Conservation (phyloP, 2,888 invertebrate species). For the Tipula unca region DNA sequence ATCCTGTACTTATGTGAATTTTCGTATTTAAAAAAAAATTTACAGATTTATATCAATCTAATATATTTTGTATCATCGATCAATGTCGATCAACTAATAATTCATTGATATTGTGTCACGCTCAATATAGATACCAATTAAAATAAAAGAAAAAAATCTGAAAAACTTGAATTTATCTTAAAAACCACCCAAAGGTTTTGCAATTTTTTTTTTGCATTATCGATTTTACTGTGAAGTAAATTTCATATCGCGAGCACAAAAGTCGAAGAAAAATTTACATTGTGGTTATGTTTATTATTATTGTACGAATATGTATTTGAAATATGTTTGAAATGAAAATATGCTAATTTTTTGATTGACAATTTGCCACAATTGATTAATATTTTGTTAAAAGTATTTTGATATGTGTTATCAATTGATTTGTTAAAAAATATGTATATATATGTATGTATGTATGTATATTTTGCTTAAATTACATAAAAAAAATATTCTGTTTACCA, state of each 20-base stretch:
- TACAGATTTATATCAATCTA: conserved; percentile 17
- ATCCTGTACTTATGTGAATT: conserved; percentile 2
- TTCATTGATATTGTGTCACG: conserved; percentile 19
- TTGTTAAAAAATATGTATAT: background rate
- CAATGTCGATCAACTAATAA: conserved; percentile 20
- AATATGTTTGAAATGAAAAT: background rate
- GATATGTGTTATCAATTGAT: background rate
- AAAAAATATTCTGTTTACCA: background rate
- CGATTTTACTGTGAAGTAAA: background rate
- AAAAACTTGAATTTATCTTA: background rate
- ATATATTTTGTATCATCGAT: conserved; percentile 14
- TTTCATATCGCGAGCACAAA: background rate
- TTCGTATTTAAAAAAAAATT: background rate
- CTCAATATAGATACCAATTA: conserved; percentile 16
- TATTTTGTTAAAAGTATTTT: background rate
- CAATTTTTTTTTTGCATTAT: background rate
- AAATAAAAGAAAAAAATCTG: background rate
- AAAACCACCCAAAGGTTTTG: conserved; percentile 17
- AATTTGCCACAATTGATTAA: background rate
- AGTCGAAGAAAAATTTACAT: background rate
- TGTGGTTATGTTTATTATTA: background rate
- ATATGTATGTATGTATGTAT: too few species aligned
- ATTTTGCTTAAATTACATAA: background rate
- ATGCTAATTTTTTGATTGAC: background rate
- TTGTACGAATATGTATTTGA: background rate